A percentile compares a stretch with the other conserved stretches of the same genome.
Evolutionary conservation across 2,888 invertebrate genomes (phyloP).

Genomic region (Prosapia bicincta): DNA sequence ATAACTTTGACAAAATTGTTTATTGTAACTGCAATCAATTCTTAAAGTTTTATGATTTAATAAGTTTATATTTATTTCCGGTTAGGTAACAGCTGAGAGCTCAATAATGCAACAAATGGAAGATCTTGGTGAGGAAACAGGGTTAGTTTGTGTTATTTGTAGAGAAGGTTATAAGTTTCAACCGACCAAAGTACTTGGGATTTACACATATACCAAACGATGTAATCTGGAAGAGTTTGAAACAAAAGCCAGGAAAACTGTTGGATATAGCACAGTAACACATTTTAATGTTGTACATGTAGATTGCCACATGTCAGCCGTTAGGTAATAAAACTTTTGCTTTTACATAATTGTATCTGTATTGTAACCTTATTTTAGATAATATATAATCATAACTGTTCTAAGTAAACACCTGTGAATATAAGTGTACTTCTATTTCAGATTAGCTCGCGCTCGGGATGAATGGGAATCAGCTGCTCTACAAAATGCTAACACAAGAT

Average conservation of each 20-base stretch:
- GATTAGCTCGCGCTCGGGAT: slow-evolving; percentile 68
- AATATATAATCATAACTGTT: neutral
- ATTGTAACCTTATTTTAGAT: no score
- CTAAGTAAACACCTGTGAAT: slow-evolving; percentile 25
- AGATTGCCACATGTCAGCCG: slow-evolving; percentile 97
- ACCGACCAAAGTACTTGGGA: slow-evolving; percentile 88
- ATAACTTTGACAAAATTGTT: no score
- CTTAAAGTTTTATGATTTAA: no score
- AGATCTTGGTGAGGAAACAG: slow-evolving; percentile 92
- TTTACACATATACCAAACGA: slow-evolving; percentile 96
- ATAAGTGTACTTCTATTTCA: slow-evolving; percentile 41
- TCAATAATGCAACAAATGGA: slow-evolving; percentile 90
- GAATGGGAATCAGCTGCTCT: slow-evolving; percentile 98
- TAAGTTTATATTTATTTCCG: no score
- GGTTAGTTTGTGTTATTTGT: slow-evolving; percentile 95
- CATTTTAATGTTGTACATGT: slow-evolving; percentile 98
- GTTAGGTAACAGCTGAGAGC: slow-evolving; percentile 76
- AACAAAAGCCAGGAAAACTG: slow-evolving; percentile 79
- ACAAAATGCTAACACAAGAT: slow-evolving; percentile 96
- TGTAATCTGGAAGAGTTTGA: slow-evolving; percentile 93
- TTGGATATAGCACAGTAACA: slow-evolving; percentile 91
- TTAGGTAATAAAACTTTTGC: slow-evolving; percentile 58
- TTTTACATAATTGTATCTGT: no score
- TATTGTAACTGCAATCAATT: no score
- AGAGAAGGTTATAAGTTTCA: slow-evolving; percentile 97